Base-by-base conservation (phyloP, 2,888 invertebrate species). In the Drosophila fungiperda region DNA sequence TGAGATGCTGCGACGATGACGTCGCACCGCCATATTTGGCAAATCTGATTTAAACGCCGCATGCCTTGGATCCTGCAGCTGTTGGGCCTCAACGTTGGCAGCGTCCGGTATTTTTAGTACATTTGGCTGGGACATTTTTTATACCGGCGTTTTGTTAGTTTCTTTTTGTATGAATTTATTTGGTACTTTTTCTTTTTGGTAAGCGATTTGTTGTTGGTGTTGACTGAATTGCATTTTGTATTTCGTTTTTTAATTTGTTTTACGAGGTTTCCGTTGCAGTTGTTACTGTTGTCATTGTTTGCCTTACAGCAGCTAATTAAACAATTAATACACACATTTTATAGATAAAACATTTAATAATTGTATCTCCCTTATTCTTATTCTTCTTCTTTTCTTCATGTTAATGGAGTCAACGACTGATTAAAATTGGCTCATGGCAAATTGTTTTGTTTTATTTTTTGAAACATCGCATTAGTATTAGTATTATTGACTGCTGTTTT, bases 1-100 rank as follows among this genome's bases (percentile, higher is more conserved):
- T 76, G 93, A 93, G 66, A 93, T 93, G 84, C 93, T 93, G 70
- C 93, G 92, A 69, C 92, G 92, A 87, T 93, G 93, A 73, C 92
- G 92, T 78, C 78, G 89, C 76, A 91, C 84, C 65, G 90, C 69
- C 48, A 70, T 35, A 15, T 57, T 53, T 15, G 71, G 81, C 71
- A 74, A 15, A 29, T 59, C 73, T 49, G 66, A 62, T 36, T 70
- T 53, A 68, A 69, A 50, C 60, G 78, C 33, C 69, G 71, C 66
- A 8, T 55, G 55, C 33, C 50, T 45, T 2, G 72, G 48, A 17
- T 53, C 48, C 48, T 75, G 79, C 68, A 82, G 61, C 33, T 84
- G 69, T 36, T 54, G 70, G 45, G 66, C 36, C 49, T 72, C 79
- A n/a, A 55, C 52, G 32, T 17, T 45, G 45, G 5, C 26, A 12